These are phyloP conservation scores for Dryococelus australis DNA, from an alignment of 2,888 invertebrate species.

Conservation along the genomic window DNA sequence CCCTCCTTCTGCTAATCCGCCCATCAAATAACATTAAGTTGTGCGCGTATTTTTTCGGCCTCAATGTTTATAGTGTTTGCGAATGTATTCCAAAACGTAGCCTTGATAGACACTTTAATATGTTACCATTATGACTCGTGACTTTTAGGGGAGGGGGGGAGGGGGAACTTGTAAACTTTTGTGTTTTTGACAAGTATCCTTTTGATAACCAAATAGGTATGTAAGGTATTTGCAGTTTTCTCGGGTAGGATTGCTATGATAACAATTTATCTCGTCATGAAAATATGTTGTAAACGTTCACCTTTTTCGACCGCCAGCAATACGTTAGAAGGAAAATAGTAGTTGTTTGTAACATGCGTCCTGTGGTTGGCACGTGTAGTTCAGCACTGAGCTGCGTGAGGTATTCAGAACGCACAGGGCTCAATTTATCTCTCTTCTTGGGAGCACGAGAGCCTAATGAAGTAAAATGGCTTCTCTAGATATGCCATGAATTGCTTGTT, in stretches of 20 bases:
- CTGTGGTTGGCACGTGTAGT: neutral
- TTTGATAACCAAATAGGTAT: neutral
- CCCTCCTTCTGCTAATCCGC: too few relatives aligned
- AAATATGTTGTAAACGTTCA: neutral
- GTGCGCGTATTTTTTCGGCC: too few relatives aligned
- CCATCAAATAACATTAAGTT: too few relatives aligned
- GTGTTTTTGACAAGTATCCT: neutral
- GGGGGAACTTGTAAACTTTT: neutral
- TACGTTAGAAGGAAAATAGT: neutral
- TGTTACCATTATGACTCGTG: too few relatives aligned
- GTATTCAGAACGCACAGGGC: neutral
- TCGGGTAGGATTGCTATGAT: neutral
- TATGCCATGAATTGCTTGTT: neutral
- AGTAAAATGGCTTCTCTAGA: neutral
- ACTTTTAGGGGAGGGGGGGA: neutral
- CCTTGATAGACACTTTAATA: too few relatives aligned
- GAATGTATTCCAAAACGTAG: too few relatives aligned
- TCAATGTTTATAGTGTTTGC: too few relatives aligned
- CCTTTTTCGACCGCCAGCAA: neutral
- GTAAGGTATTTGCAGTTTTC: neutral
- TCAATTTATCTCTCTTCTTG: neutral
- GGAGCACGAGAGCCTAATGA: neutral
- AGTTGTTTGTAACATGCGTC: neutral
- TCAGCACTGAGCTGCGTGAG: neutral
- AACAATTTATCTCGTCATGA: neutral